phyloP scores from a whole-genome alignment of 1,140 invertebrate species.

The Drosophila bipectinata region DNA sequence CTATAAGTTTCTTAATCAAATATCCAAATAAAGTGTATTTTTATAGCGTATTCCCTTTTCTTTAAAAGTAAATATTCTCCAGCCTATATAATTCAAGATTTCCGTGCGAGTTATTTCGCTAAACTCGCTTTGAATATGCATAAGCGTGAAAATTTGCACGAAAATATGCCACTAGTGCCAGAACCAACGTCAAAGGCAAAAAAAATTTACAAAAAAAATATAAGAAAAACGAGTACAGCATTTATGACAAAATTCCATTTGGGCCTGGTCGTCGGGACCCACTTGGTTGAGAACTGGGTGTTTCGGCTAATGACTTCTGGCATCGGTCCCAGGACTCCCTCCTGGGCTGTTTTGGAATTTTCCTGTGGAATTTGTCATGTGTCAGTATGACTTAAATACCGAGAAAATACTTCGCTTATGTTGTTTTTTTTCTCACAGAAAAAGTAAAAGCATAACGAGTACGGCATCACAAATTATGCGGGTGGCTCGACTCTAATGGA shows the following conservation, averaged over 20 bases:
- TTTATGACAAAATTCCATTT: slow-evolving; percentile 82
- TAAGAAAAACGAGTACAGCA: slow-evolving; percentile 46
- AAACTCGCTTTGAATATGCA: slow-evolving; percentile 66
- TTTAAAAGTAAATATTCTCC: not conserved
- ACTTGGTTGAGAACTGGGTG: slow-evolving; percentile 60
- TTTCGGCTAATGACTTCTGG: slow-evolving; percentile 75
- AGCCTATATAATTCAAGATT: slow-evolving; percentile 14
- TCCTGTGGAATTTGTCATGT: slow-evolving; percentile 79
- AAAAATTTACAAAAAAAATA: slow-evolving; percentile 17
- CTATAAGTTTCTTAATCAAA: not conserved
- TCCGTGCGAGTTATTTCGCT: slow-evolving; percentile 23
- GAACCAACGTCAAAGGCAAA: slow-evolving; percentile 4
- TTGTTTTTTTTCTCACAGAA: not conserved
- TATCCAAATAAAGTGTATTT: too few relatives aligned
- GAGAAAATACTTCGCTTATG: slow-evolving; percentile 65
- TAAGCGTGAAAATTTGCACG: slow-evolving; percentile 76
- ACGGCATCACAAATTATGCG: slow-evolving; percentile 48
- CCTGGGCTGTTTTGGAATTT: slow-evolving; percentile 51
- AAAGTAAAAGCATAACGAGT: not conserved
- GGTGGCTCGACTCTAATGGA: slow-evolving; percentile 66
- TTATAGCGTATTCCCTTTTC: not conserved
- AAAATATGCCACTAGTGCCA: slow-evolving; percentile 70
- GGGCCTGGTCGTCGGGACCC: slow-evolving; percentile 36
- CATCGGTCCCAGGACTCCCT: slow-evolving; percentile 38
- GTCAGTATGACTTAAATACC: slow-evolving; percentile 79